Base-by-base conservation (phyloP, 2,888 invertebrate species). In the Yponomeuta malinellus region DNA sequence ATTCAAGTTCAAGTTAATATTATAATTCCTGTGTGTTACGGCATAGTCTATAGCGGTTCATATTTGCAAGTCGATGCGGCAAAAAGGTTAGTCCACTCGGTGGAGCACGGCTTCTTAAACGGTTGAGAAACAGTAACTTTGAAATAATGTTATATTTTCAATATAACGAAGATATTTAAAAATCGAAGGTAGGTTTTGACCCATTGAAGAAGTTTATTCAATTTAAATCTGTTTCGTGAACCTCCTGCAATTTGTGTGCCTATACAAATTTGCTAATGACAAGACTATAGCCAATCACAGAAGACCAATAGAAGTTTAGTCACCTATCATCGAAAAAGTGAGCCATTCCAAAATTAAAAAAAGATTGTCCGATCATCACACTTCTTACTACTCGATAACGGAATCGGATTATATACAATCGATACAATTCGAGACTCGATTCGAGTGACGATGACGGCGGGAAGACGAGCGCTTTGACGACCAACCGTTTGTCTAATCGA, bases 401-500 rank as follows among this genome's bases (percentile, higher is more conserved):
- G 84, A 12, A 59, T 59, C 52, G 52, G 52, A 59, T 83, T 81
- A 73, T 81, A 73, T 81, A 83, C 83, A 84, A 81, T 76, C 76
- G 75, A 80, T n/a, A 65, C 65, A 65, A 29, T 15, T 59, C 15
- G 52, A 59, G 12, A 15, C 52, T 8, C 52, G 52, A 59, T 15
- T 12, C 5, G 43, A 43, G 5, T 43, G 33, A 23, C 23, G 23
- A 5, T 33, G 43, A 43, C 52, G 15, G 15, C 52, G 52, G 52
- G 52, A 59, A 59, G 52, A 59, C 52, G 65, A 23, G 76, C 80
- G 81, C 76, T 86, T 85, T 81, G 83, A 83, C 83, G 81, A 78
- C 80, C 78, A 79, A 86, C 89, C 84, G 88, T 88, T 81, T 5
- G 23, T 37, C 88, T 89, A 89, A 90, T 91, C 89, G 86, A 63